Evolutionary conservation across 2,113 vertebrate species (phyloP), one percentile per base, ranked within the genome.

Genomic region (Protomyctophum bolini): DNA sequence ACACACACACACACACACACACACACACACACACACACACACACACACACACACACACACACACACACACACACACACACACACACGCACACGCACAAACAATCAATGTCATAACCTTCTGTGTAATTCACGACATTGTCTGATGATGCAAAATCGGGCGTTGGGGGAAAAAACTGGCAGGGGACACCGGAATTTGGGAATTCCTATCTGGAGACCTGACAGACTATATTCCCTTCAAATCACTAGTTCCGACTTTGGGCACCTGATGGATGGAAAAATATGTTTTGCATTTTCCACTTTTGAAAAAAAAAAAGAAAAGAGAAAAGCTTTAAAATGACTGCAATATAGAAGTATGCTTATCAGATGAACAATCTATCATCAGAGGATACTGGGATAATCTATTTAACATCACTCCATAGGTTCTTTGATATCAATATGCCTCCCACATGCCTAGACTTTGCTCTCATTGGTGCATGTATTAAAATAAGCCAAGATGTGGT

Each of bases 201-300:
- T 82, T 85, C 62, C 76, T 81, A 54, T 84, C 79, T 76, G 77
- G 82, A 87, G 73, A 81, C 63, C 86, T 86, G 90, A 91, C 89
- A 89, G 77, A 88, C 76, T 56, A 58, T 70, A 84, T 91, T 89
- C 68, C 55, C 80, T 84, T 92, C 77, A 88, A 89, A 89, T 86
- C 86, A 85, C 56, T 48, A 82, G 68, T 68, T 88, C 59, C 59
- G 63, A 64, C 70, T 66, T 71, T 59, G 76, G 86, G 84, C 77
- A 75, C 66, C 72, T 68, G 57, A 67, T 86, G 75, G 83, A 74
- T 71, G 76, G 77, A 82, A 83, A 89, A 91, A 93, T 89, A 79
- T 92, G 90, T 88, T 85, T 93, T 78, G 77, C 66, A 89, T 92
- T 90, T 91, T 88, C 81, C 75, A 71, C 74, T 70, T 89, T 86